Percentiles rank a stretch among this genome's conserved stretches.
Conservation (phyloP, 2,888 invertebrate species). For the Drosophila tripunctata region DNA sequence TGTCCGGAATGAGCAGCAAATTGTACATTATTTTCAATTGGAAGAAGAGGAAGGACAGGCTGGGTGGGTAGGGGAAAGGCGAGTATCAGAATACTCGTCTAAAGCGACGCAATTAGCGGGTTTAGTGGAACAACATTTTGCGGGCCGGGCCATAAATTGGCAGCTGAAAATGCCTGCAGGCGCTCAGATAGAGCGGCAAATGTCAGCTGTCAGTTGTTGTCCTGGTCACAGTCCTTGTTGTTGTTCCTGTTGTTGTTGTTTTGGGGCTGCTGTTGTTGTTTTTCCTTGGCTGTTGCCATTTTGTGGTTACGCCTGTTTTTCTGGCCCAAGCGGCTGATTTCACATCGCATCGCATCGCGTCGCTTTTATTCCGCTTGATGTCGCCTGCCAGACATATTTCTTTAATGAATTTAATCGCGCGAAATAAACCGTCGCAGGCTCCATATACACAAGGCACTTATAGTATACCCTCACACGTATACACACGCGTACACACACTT, state of each 20-base stretch:
- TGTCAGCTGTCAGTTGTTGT: slow-evolving; percentile 61
- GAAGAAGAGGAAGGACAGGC: neutral
- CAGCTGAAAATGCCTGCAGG: slow-evolving; percentile 58
- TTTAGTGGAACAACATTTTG: slow-evolving; percentile 65
- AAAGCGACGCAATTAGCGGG: slow-evolving; percentile 81
- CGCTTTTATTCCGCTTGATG: slow-evolving; percentile 53
- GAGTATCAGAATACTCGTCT: slow-evolving; percentile 35
- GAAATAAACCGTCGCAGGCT: slow-evolving; percentile 74
- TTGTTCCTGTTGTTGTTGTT: slow-evolving; percentile 30
- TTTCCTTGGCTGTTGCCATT: slow-evolving; percentile 47
- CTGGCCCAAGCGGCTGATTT: slow-evolving; percentile 34
- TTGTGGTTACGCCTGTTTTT: slow-evolving; percentile 38
- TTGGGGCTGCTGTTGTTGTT: slow-evolving; percentile 47
- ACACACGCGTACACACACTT: slow-evolving; percentile 10
- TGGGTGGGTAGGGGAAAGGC: neutral
- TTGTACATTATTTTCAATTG: slow-evolving; percentile 59
- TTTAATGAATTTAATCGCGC: slow-evolving; percentile 82
- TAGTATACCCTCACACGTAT: slow-evolving; percentile 2
- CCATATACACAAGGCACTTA: slow-evolving; percentile 50
- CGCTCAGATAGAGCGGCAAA: slow-evolving; percentile 68
- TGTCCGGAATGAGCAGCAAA: slow-evolving; percentile 49
- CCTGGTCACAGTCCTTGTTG: slow-evolving; percentile 18
- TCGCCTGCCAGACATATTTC: slow-evolving; percentile 59
- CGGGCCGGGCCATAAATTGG: slow-evolving; percentile 58
- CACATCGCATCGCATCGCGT: slow-evolving; percentile 24